Evolutionary conservation across 1,140 invertebrate genomes (phyloP), one percentile per base, ranked within the genome.

Genomic region (Ostrea edulis): DNA sequence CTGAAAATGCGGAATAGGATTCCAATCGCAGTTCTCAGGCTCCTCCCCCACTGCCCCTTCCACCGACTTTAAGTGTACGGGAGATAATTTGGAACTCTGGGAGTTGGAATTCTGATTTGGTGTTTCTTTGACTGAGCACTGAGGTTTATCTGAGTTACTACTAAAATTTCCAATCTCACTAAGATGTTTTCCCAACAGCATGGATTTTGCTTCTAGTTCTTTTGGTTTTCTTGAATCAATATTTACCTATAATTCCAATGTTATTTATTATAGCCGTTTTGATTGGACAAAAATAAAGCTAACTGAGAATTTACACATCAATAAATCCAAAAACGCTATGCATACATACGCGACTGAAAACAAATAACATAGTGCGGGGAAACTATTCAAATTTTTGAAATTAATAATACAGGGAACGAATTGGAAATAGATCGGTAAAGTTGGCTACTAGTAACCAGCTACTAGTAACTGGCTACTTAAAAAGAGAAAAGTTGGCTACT

Each of bases 131-230:
- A n/a, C 8, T 62, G 14, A 20, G 7, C 58, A 62, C 8, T 62
- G 14, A 11, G 9, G 22, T 9, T 71, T 71, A 29, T 71, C 5
- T 71, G 68, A 35, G 29, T 12, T 71, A 71, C 3, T 25, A 77
- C 68, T 29, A 9, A 35, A 14, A n/a, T 51, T 85, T n/a, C n/a
- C 29, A 0, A 14, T 17, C 8, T 44, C 22, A 62, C 22, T 58
- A 11, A 85, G 29, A 65, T 62, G 58, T 65, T 85, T 58, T 65
- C 35, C 84, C 35, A 85, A n/a, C 29, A 85, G 8, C 12, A n/a
- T 22, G 20, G 84, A 62, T 65, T 85, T 85, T 20, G 35, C 65
- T 35, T 25, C 84, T 12, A 14, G 25, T 5, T 85, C 84, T 65
- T 35, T 62, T 17, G 55, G 25, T 35, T 29, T 68, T 2, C 29